Evolutionary conservation across 2,113 vertebrate species (phyloP).

Genomic region (Tupaia chinensis): DNA sequence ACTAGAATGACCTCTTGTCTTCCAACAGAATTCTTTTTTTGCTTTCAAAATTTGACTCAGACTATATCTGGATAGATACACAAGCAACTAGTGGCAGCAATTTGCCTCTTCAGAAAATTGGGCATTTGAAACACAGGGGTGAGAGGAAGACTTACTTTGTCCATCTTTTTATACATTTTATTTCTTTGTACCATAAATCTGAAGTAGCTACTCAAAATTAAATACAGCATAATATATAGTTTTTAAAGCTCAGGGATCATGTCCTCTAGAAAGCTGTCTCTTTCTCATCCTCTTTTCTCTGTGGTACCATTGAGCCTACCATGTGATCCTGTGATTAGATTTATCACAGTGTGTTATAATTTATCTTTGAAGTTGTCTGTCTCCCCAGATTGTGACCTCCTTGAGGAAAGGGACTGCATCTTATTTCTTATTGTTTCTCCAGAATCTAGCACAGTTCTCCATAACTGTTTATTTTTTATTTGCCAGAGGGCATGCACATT

Average conservation of each 20-base stretch:
- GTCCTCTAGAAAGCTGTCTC: not conserved
- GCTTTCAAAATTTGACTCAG: constrained; percentile 52
- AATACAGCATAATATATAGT: not conserved
- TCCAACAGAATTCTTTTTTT: constrained; percentile 1
- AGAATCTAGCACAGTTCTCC: constrained; percentile 11
- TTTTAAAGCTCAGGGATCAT: not conserved
- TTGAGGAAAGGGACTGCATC: not conserved
- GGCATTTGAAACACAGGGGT: not conserved
- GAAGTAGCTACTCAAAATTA: constrained; percentile 14
- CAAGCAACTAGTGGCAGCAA: not conserved
- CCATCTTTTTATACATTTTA: not conserved
- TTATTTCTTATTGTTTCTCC: not conserved
- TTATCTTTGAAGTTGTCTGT: not conserved
- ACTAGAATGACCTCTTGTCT: constrained; percentile 3
- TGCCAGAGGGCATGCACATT: no score
- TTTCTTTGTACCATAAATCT: not conserved
- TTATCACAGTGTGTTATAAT: constrained; percentile 1
- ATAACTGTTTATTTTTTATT: not conserved
- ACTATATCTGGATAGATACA: not conserved
- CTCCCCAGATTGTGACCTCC: not conserved
- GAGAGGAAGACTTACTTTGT: not conserved
- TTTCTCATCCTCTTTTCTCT: not conserved
- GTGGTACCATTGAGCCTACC: not conserved
- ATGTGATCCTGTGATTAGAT: not conserved
- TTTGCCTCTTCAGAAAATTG: constrained; percentile 21